A percentile compares a stretch with the other conserved stretches of the same genome.
These are phyloP conservation scores for Chitala chitala DNA, from an alignment of 2,113 vertebrate species.

Conservation along the genomic window DNA sequence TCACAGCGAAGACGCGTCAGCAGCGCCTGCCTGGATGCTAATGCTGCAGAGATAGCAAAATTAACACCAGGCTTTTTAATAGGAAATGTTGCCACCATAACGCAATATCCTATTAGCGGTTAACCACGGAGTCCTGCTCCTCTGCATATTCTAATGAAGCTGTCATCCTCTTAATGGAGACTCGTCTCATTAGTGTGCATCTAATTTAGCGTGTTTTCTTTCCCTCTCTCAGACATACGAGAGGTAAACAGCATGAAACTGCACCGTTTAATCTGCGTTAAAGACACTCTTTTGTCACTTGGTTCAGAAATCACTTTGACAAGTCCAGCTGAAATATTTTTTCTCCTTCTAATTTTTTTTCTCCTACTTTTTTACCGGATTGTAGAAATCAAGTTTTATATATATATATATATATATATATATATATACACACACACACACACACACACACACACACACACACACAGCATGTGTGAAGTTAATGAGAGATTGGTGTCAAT, in stretches of 20 bases:
- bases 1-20: conserved; percentile 1
- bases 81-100: conserved; percentile 25
- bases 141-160: conserved; percentile 49
- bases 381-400: neutral
- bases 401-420: neutral
- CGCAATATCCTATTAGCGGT: conserved; percentile 25
- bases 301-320: neutral
- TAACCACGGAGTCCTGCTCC: conserved; percentile 40
- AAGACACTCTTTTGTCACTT: neutral
- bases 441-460: too few species aligned
- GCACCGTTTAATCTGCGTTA: neutral
- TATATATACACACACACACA: too few species aligned
- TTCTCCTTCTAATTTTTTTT: neutral
- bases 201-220: conserved; percentile 33
- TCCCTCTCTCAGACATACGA: neutral
- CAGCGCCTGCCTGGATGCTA: neutral
- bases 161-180: conserved; percentile 49
- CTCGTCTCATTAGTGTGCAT: conserved; percentile 39
- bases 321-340: neutral
- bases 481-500: neutral
- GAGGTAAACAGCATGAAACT: neutral
- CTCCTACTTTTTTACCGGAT: neutral
- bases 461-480: too few species aligned
- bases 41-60: conserved; percentile 26
- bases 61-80: conserved; percentile 10